These are phyloP conservation scores for Alcis repandata DNA, from an alignment of 2,888 invertebrate species.

Conservation along the genomic window DNA sequence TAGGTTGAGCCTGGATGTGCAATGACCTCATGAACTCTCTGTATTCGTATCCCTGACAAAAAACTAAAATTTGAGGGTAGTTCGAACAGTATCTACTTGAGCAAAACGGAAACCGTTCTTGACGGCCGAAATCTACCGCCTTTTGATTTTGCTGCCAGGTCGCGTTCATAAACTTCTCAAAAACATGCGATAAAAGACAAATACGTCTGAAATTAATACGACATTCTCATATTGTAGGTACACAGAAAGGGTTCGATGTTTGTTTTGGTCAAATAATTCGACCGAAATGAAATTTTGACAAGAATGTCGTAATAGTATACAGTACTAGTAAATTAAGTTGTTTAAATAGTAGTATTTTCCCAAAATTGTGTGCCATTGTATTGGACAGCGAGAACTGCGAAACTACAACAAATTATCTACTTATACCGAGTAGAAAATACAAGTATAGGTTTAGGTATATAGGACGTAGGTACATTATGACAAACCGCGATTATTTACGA, in stretches of 20 bases:
- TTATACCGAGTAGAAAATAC: not conserved
- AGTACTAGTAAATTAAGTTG: not conserved
- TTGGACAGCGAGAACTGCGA: not conserved
- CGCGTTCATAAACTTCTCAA: slow-evolving; percentile 9
- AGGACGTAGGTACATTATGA: too few species aligned
- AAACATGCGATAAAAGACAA: not conserved
- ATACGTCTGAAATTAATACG: not conserved
- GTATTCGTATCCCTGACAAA: slow-evolving; percentile 37
- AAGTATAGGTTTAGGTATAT: too few species aligned
- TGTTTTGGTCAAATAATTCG: not conserved
- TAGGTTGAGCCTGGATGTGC: slow-evolving; percentile 67
- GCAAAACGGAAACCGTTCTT: slow-evolving; percentile 4
- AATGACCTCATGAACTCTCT: slow-evolving; percentile 67
- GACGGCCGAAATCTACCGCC: slow-evolving; percentile 3
- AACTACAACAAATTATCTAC: not conserved
- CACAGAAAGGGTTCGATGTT: not conserved
- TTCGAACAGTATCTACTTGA: slow-evolving; percentile 10
- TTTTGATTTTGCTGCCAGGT: not conserved
- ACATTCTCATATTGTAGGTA: not conserved
- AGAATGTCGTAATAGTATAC: not conserved
- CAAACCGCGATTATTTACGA: too few species aligned
- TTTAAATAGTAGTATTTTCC: too few species aligned
- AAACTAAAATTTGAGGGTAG: slow-evolving; percentile 53
- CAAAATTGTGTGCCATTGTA: too few species aligned
- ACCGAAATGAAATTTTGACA: not conserved